Evolutionary conservation across 2,888 invertebrate species (phyloP).

Genomic region (Papilio gigon): DNA sequence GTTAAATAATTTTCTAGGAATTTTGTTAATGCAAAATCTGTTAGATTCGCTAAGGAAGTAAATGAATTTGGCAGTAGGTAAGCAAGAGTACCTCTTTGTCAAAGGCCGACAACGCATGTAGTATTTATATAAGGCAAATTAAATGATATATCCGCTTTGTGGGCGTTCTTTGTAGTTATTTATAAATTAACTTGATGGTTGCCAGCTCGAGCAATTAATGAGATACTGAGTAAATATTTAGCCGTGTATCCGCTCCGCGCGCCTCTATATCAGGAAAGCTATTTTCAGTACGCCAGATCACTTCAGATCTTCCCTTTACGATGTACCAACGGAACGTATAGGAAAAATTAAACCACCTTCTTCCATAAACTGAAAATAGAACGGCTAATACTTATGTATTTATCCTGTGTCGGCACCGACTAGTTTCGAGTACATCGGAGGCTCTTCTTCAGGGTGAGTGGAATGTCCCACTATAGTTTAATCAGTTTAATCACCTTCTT

Average conservation of each 20-base stretch:
- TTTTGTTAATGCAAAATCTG: neutral
- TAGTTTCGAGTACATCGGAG: too few species aligned
- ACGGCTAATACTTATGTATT: too few species aligned
- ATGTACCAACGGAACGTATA: slow-evolving; percentile 3
- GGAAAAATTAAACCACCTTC: too few species aligned
- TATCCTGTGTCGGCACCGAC: too few species aligned
- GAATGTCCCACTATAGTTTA: too few species aligned
- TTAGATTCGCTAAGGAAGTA: neutral
- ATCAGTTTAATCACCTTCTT: too few species aligned
- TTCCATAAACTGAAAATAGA: too few species aligned
- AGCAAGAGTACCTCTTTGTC: too few species aligned
- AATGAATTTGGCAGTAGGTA: too few species aligned
- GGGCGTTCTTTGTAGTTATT: slow-evolving; percentile 11
- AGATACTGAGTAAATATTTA: slow-evolving; percentile 34
- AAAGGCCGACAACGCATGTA: too few species aligned
- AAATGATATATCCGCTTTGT: neutral
- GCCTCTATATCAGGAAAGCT: slow-evolving; percentile 29
- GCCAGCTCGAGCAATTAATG: slow-evolving; percentile 2
- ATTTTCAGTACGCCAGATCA: slow-evolving; percentile 24
- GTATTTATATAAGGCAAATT: neutral
- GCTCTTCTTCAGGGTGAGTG: too few species aligned
- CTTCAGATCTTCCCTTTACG: slow-evolving; percentile 12
- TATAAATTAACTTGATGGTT: slow-evolving; percentile 5
- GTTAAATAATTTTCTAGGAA: neutral
- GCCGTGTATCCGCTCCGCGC: slow-evolving; percentile 29